These are phyloP conservation scores for Habrosyne pyritoides DNA, from an alignment of 2,888 invertebrate species.

Conservation along the genomic window DNA sequence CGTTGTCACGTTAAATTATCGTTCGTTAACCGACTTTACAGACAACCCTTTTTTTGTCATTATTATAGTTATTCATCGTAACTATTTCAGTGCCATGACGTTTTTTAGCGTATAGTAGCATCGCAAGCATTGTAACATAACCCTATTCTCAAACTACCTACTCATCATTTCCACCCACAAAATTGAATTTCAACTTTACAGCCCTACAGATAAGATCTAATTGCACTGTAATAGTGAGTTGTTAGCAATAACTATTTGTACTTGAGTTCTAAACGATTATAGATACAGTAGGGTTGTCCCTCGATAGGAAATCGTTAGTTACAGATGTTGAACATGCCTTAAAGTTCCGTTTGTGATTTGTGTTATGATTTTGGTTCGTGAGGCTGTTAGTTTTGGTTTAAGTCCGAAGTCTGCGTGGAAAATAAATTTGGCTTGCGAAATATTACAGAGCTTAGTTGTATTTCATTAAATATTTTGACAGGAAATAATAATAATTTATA, in stretches of 20 bases:
- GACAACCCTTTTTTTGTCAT: too few relatives aligned
- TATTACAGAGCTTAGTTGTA: too few relatives aligned
- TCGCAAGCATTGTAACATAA: not conserved
- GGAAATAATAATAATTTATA: too few relatives aligned
- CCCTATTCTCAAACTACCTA: constrained; percentile 11
- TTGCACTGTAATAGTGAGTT: constrained; percentile 42
- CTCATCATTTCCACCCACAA: constrained; percentile 14
- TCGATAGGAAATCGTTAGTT: constrained; percentile 46
- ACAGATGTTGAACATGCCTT: constrained; percentile 44
- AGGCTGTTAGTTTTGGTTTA: constrained; percentile 25
- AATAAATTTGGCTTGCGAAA: too few relatives aligned
- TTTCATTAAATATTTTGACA: too few relatives aligned
- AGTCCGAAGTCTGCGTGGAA: constrained; percentile 22
- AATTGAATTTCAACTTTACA: constrained; percentile 54
- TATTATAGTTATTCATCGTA: too few relatives aligned
- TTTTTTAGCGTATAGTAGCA: constrained; percentile 12
- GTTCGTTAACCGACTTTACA: too few relatives aligned
- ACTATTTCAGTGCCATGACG: constrained; percentile 29
- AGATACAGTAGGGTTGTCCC: constrained; percentile 51
- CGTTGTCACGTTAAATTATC: too few relatives aligned
- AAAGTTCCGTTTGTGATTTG: constrained; percentile 49
- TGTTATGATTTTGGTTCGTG: constrained; percentile 36
- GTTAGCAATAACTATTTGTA: constrained; percentile 50
- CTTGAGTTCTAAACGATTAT: constrained; percentile 55
- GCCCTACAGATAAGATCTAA: constrained; percentile 41